Base-by-base conservation (phyloP, 1,140 invertebrate species). In the Patella vulgata region DNA sequence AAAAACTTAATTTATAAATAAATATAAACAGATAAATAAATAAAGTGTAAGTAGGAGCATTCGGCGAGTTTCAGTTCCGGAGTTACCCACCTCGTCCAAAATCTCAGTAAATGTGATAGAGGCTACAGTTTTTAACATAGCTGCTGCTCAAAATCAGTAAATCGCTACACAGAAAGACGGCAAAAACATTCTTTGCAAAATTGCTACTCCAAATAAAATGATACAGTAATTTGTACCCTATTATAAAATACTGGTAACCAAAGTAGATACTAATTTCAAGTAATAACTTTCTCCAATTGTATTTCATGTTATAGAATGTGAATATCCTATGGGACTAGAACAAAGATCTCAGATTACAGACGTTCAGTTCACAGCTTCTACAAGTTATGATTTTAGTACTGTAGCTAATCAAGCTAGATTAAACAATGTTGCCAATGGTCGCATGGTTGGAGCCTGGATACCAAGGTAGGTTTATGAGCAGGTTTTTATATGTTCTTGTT, bases 251-350 rank as follows among this genome's bases (percentile, higher is more conserved):
- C 25, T n/a, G 17, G 12, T 23, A 19, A 19, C 12, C 46, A 14
- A 12, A 19, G 25, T n/a, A 48, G 23, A 48, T 48, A 1, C 46
- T 19, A 48, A n/a, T 23, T n/a, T 48, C 25, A 12, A n/a, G 46
- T 23, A 14, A 17, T 30, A 12, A 23, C n/a, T n/a, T n/a, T n/a
- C n/a, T n/a, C n/a, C n/a, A n/a, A n/a, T n/a, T n/a, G n/a, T n/a
- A n/a, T n/a, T n/a, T n/a, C n/a, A n/a, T n/a, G n/a, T n/a, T n/a
- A 8, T 28, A 74, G 73, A 48, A 9, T 76, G 74, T 65, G 65
- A 70, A 23, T 59, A 57, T 21, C 57, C 68, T 12, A 52, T 76
- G 44, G 74, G 71, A 6, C 46, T 73, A 11, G 43, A 44, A 3
- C 55, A 69, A 33, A 53, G 46, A 40, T 17, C 54, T 9, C 48